Base-by-base conservation (phyloP, 2,888 invertebrate species). In the Gandaritis pyraliata region DNA sequence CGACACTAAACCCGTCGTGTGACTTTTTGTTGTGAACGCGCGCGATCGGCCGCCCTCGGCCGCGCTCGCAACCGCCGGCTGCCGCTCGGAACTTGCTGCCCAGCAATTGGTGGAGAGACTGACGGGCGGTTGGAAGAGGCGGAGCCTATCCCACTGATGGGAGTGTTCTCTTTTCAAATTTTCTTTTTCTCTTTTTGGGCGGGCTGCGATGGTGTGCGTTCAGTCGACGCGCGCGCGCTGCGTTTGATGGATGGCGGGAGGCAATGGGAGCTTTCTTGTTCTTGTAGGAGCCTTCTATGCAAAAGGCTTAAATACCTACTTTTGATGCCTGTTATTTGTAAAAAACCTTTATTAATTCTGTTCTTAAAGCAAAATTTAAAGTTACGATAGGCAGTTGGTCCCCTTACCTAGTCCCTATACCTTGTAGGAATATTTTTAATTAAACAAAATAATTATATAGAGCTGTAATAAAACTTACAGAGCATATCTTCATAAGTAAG, bases 111-210 rank as follows among this genome's bases (percentile, higher is more conserved):
- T 64, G 52, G 75, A 66, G 50, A n/a, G 58, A 63, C 45, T 61
- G 70, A 65, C 85, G 76, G 88, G 88, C 87, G 87, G 87, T 78
- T 67, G 76, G 68, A 62, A 69, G 70, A 71, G 91, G 90, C 85
- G 90, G 87, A 71, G 80, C 78, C 65, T 72, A 60, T 64, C 62
- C 64, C 62, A 71, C 70, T 79, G 81, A 85, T 90, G 92, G 90
- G 92, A 83, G 91, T 88, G 90, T 89, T 88, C 88, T 82, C 84
- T 89, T 90, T 90, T 87, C 82, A 87, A 84, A 87, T 90, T 88
- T 89, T 88, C 88, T 89, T 91, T 91, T 91, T 90, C 88, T 88
- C 87, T 86, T 91, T 90, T 92, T 90, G 89, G 89, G 87, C 88
- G 87, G 87, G 83, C 76, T 80, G 80, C 78, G 80, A 78, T 87